A percentile compares a stretch with the other conserved stretches of the same genome.
Conservation (phyloP, 2,113 vertebrate genomes). For the Formicarius rufipectus region DNA sequence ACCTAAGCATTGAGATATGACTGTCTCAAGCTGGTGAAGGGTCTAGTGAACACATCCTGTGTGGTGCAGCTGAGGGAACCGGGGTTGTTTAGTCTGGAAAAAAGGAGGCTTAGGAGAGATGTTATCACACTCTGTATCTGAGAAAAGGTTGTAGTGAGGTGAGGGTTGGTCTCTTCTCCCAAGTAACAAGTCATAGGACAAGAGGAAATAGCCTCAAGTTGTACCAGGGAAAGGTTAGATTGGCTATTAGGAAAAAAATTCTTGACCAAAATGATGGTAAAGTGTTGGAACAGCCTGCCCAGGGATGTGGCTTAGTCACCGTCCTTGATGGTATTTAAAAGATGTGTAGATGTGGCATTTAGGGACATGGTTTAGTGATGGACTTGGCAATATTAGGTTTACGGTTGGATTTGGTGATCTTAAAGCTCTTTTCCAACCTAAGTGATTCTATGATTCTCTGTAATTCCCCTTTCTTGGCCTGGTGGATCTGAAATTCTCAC, state of each 20-base stretch:
- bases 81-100: neutral
- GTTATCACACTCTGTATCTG: neutral
- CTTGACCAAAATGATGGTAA: neutral
- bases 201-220: neutral
- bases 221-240: neutral
- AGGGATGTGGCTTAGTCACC: neutral
- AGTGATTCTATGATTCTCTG: neutral
- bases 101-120: neutral
- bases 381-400: neutral
- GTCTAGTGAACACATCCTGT: neutral
- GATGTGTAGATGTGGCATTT: neutral
- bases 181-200: neutral
- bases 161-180: neutral
- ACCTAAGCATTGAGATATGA: neutral
- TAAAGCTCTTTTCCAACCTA: neutral
- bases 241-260: neutral
- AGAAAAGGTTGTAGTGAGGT: neutral
- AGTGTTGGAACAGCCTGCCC: neutral
- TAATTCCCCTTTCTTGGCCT: neutral
- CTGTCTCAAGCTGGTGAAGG: neutral
- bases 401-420: neutral
- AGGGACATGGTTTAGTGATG: neutral
- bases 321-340: neutral
- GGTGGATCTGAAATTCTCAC: neutral
- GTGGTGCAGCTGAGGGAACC: neutral